phyloP scores from a whole-genome alignment of 2,113 vertebrate species.

The Saguinus imperator region DNA sequence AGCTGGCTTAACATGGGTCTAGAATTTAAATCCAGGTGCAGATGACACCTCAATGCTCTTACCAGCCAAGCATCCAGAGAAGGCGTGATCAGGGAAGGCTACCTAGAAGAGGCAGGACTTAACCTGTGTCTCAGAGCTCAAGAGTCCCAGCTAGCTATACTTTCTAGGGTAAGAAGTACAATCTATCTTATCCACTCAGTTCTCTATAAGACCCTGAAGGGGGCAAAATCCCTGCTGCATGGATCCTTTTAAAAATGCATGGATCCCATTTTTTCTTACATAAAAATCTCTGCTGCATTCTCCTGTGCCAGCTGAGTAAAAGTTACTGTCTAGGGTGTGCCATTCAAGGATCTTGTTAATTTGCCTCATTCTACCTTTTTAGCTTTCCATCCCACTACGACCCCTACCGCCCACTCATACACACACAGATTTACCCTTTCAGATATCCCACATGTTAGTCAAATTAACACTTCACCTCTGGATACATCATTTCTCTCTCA shows the following conservation, averaged over 20 bases:
- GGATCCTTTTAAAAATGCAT: not conserved
- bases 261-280: not conserved
- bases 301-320: not conserved
- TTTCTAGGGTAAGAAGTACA: not conserved
- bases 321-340: not conserved
- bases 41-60: not conserved
- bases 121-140: not conserved
- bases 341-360: not conserved
- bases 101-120: not conserved
- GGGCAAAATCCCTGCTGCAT: not conserved
- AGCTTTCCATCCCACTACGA: not conserved
- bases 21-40: not conserved
- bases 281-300: not conserved
- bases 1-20: not conserved
- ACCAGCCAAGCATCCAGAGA: not conserved
- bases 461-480: not conserved
- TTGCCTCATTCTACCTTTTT: not conserved
- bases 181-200: not conserved
- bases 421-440: not conserved
- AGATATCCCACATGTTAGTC: not conserved
- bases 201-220: not conserved
- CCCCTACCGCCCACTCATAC: no score
- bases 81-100: not conserved
- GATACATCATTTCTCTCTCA: not conserved
- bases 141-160: not conserved